Evolutionary conservation across 2,113 vertebrate genomes (phyloP).

Genomic region (Falcunculus frontatus): DNA sequence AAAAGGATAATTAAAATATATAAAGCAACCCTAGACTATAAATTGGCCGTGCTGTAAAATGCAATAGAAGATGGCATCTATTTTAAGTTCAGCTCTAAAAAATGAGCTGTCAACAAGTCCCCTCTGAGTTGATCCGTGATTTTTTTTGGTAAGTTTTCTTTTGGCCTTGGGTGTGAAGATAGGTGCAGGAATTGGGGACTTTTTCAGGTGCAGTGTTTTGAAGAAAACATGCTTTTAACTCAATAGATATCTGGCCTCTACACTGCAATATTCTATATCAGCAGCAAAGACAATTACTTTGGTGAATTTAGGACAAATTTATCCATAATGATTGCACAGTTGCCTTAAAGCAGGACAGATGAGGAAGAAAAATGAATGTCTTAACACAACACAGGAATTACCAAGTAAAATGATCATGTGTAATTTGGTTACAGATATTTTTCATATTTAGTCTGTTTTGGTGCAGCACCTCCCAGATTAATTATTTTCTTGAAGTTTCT

Average conservation of each 20-base stretch:
- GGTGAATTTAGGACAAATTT: not conserved
- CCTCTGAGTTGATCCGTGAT: not conserved
- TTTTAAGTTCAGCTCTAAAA: not conserved
- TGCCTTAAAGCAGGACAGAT: not conserved
- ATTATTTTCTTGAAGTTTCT: not conserved
- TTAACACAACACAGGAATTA: not conserved
- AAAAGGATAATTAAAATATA: not conserved
- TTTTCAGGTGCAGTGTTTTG: not conserved
- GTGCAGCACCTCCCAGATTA: fast-evolving
- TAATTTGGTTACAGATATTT: not conserved
- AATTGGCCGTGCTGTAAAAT: not conserved
- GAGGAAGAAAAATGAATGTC: not conserved
- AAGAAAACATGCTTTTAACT: not conserved
- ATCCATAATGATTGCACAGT: not conserved
- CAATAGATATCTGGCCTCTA: not conserved
- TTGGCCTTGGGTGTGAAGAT: fast-evolving
- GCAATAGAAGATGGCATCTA: not conserved
- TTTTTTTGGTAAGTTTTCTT: not conserved
- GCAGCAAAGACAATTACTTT: not conserved
- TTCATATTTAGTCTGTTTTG: not conserved
- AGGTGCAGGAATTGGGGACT: fast-evolving
- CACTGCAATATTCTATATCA: not conserved
- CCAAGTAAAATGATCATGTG: not conserved
- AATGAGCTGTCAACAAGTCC: fast-evolving
- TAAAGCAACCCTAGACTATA: not conserved